Evolutionary conservation across 1,140 invertebrate species (phyloP).

Genomic region (Trachymyrmex septentrionalis): DNA sequence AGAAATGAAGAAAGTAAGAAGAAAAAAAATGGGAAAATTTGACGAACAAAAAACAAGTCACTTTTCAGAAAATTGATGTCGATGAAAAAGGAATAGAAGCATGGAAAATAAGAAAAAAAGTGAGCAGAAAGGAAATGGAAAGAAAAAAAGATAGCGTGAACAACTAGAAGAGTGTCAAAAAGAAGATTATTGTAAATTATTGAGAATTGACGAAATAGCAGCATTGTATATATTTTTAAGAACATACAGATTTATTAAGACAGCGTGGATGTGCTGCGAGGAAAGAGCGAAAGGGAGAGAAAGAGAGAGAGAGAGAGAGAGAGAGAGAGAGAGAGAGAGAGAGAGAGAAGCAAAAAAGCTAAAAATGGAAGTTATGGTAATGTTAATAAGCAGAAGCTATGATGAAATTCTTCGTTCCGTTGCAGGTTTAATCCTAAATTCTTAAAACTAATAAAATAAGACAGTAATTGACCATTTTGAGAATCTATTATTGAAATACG

Average conservation of each 20-base stretch:
- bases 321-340: constrained; percentile 11
- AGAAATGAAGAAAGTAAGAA: neutral
- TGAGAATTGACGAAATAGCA: constrained; percentile 51
- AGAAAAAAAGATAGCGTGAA: neutral
- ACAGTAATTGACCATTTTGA: constrained; percentile 9
- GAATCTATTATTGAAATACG: constrained; percentile 17
- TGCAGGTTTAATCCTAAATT: constrained; percentile 33
- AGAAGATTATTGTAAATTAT: constrained; percentile 69
- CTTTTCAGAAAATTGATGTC: constrained; percentile 1
- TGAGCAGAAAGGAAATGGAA: constrained; percentile 8
- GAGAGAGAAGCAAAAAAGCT: constrained; percentile 11
- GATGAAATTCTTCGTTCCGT: constrained; percentile 39
- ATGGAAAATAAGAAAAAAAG: constrained; percentile 3
- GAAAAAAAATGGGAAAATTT: neutral
- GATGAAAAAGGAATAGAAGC: neutral
- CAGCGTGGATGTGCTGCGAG: neutral
- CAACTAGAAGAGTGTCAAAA: constrained; percentile 33
- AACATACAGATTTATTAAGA: constrained; percentile 68
- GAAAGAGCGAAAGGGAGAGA: neutral
- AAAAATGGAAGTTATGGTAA: constrained; percentile 34
- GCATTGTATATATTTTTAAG: constrained; percentile 75
- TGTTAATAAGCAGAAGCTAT: constrained; percentile 1
- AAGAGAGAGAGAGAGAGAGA: constrained; percentile 40
- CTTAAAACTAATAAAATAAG: constrained; percentile 7
- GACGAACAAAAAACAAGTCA: constrained; percentile 10